Evolutionary conservation across 2,113 vertebrate species (phyloP).

Genomic region (Pseudonaja textilis): DNA sequence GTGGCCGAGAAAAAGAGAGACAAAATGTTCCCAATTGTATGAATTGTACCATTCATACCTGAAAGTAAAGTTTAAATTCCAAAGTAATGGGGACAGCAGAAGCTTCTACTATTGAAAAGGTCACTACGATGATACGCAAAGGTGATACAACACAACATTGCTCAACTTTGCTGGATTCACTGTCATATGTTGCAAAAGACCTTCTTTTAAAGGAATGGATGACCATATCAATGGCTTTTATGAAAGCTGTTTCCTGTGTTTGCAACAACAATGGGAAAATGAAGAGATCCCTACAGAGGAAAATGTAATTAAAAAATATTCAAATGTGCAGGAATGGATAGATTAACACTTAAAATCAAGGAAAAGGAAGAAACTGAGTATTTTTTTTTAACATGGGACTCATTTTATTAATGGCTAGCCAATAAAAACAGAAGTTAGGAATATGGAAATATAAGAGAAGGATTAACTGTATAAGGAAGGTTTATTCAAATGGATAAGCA

Average conservation of each 20-base stretch:
- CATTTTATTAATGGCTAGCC: too few relatives aligned
- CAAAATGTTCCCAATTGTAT: neutral
- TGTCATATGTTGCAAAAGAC: neutral
- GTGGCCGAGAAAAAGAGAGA: neutral
- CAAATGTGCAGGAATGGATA: too few relatives aligned
- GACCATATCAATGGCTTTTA: neutral
- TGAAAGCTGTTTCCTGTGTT: neutral
- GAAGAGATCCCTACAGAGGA: too few relatives aligned
- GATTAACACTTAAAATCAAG: too few relatives aligned
- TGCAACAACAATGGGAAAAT: too few relatives aligned
- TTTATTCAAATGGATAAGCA: too few relatives aligned
- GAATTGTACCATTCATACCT: neutral
- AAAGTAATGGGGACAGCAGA: neutral
- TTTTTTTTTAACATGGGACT: too few relatives aligned
- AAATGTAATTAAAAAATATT: too few relatives aligned
- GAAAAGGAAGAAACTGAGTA: too few relatives aligned
- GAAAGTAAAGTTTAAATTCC: neutral
- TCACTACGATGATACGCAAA: neutral
- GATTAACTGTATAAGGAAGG: too few relatives aligned
- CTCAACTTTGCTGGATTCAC: neutral
- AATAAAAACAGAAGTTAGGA: too few relatives aligned
- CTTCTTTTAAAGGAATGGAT: neutral
- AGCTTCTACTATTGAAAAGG: neutral
- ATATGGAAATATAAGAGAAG: too few relatives aligned
- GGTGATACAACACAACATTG: neutral